phyloP scores from a whole-genome alignment of 2,888 invertebrate genomes.

The Rhorus exstirpatorius region DNA sequence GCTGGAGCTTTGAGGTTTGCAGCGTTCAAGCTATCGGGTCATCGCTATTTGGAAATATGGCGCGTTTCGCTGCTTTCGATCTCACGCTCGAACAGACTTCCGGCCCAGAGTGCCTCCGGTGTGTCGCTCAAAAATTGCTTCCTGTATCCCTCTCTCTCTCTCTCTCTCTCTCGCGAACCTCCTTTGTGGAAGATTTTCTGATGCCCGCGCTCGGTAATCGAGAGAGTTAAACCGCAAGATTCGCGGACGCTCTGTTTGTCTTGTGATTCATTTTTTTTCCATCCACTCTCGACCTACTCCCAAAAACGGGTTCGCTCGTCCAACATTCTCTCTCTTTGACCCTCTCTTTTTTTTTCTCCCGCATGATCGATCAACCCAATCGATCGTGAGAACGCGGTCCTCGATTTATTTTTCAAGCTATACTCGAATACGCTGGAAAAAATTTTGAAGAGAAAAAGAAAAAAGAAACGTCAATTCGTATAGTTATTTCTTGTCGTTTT shows the following conservation, averaged over 20 bases:
- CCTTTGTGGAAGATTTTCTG: constrained; percentile 43
- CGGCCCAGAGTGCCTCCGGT: constrained; percentile 45
- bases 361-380: constrained; percentile 43
- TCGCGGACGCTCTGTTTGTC: constrained; percentile 41
- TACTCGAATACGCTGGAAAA: background rate
- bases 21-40: constrained; percentile 46
- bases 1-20: background rate
- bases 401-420: constrained; percentile 29
- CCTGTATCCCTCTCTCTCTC: constrained; percentile 1
- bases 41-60: constrained; percentile 37
- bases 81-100: constrained; percentile 60
- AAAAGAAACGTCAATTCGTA: background rate
- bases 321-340: background rate
- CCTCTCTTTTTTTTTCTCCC: constrained; percentile 10
- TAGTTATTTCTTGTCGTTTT: constrained; percentile 24
- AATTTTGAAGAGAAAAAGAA: background rate
- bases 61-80: constrained; percentile 54
- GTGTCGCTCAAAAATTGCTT: constrained; percentile 60
- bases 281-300: constrained; percentile 55
- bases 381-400: constrained; percentile 15
- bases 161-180: constrained; percentile 13
- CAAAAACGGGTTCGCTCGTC: constrained; percentile 40
- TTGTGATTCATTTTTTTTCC: constrained; percentile 17
- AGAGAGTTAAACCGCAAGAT: constrained; percentile 62
- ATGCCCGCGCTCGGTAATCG: constrained; percentile 58